Conservation (phyloP, 2,888 invertebrate species). For the Agrypnus murinus region DNA sequence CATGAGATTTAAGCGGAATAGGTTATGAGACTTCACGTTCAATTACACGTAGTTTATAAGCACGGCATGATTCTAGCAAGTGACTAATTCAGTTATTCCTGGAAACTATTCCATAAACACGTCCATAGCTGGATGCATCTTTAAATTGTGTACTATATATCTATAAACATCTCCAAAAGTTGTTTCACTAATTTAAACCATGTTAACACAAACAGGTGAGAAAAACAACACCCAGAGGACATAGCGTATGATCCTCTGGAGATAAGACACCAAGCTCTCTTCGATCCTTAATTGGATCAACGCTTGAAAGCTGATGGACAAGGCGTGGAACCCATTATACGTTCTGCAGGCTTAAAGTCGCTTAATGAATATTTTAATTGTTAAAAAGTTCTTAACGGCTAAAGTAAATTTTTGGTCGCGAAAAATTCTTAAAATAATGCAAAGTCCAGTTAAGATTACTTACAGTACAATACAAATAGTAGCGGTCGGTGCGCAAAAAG, state of each 20-base stretch:
- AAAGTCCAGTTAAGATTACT: conserved; percentile 3
- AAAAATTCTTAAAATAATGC: not conserved
- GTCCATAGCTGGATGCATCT: conserved; percentile 9
- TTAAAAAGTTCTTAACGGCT: too few relatives aligned
- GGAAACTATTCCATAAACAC: conserved; percentile 11
- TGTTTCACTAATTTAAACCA: conserved; percentile 52
- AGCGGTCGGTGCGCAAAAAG: conserved; percentile 44
- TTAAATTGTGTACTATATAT: conserved; percentile 32
- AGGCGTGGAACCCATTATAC: conserved; percentile 30
- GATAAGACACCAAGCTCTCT: conserved; percentile 44
- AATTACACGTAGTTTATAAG: conserved; percentile 34
- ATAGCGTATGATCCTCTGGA: conserved; percentile 37
- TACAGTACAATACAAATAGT: conserved; percentile 43
- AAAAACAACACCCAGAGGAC: conserved; percentile 49
- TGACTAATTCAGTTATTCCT: conserved; percentile 28
- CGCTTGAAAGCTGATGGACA: conserved; percentile 51
- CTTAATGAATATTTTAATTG: too few relatives aligned
- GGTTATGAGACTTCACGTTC: conserved; percentile 29
- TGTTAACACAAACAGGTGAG: conserved; percentile 52
- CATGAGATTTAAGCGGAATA: conserved; percentile 40
- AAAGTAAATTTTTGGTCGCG: too few relatives aligned
- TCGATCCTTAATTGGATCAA: conserved; percentile 54
- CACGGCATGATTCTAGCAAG: conserved; percentile 24
- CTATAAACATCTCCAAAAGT: conserved; percentile 39
- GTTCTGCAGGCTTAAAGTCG: not conserved